Evolutionary conservation across 2,797 vertebrate species (phyloP).

Genomic region (Chelon labrosus): DNA sequence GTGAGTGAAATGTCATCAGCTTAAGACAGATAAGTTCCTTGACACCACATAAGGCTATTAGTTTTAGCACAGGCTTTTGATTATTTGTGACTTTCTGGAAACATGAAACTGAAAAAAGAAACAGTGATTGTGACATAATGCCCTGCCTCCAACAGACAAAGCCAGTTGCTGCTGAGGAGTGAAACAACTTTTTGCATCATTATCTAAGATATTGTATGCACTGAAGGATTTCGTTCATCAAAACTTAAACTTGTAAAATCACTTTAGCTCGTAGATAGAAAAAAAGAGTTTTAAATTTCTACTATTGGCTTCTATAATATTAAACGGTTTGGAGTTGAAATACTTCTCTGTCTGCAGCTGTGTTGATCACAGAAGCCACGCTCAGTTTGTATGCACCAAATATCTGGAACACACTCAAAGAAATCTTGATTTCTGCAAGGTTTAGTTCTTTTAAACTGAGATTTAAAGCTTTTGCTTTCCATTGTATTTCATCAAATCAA

Average conservation of each 20-base stretch:
- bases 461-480: background rate
- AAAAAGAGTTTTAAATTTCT: background rate
- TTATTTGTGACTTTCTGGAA: background rate
- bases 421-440: background rate
- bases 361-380: no score
- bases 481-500: background rate
- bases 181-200: background rate
- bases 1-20: background rate
- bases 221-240: background rate
- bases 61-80: background rate
- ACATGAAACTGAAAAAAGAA: background rate
- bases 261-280: no score
- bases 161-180: background rate
- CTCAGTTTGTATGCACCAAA: no score
- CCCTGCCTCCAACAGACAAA: background rate
- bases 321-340: background rate
- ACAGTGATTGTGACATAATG: background rate
- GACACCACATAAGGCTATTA: background rate
- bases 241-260: background rate
- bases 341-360: background rate
- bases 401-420: no score
- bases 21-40: background rate
- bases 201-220: background rate
- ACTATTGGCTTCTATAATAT: background rate
- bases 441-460: background rate